Evolutionary conservation across 2,113 vertebrate species (phyloP), one percentile per base, ranked within the genome.

Genomic region (Apus apus): DNA sequence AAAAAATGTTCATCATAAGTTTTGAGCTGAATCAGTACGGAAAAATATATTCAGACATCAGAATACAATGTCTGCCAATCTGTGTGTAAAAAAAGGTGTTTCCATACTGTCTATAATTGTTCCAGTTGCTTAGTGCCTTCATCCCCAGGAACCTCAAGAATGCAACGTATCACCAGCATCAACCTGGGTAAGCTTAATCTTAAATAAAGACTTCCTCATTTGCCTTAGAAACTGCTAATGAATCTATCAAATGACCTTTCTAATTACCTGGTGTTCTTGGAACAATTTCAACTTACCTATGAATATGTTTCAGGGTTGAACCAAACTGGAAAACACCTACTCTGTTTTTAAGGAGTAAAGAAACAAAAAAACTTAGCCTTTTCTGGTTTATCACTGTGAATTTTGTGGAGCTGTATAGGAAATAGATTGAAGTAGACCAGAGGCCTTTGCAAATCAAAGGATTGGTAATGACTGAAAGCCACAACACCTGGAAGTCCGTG

Each of bases 1-100:
- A 92, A 90, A 96, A 96, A 92, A 72, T 93, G 64, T 86, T 96
- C 58, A 75, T 91, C 71, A 65, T 89, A 90, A 96, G 67, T 89
- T 97, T 90, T 65, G 77, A 91, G 23, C 68, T 87, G 74, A 94
- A 91, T 27, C 50, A 84, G 61, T 78, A 72, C 66, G 32, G 68
- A 94, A 67, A 95, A 93, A 83, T 88, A 45, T 82, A 96, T 89
- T 89, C 93, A 94, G 86, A 71, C 30, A 78, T 34, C 40, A 81
- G 27, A 93, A 60, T 38, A 90, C 27, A 75, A 11, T 87, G 74
- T 94, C 72, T 94, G 80, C 56, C 90, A 92, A 88, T 93, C 83
- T 83, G 75, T 40, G 73, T 75, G 72, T 72, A 96, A 86, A 92
- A 48, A 57, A 45, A 93, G 83, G 27, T 85, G 93, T 94, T 96